Evolutionary conservation across 1,140 invertebrate species (phyloP).

Genomic region (Caenorhabditis elegans): WBcel235 BX284606.5:7269001-7269500

Average conservation of each 20-base stretch:
- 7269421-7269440: neutral
- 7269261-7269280: neutral
- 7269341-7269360: neutral
- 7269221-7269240: neutral
- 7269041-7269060: neutral
- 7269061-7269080: neutral
- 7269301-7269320: neutral
- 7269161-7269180: neutral
- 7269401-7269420: slow-evolving; percentile 6
- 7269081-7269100: neutral
- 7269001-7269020: neutral
- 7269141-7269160: neutral
- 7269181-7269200: neutral
- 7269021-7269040: neutral
- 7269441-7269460: neutral
- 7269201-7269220: neutral
- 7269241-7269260: neutral
- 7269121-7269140: neutral
- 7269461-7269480: neutral
- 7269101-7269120: neutral
- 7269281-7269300: neutral
- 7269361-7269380: neutral
- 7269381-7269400: neutral
- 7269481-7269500: slow-evolving; percentile 8
- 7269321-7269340: neutral